A percentile compares a stretch with the other conserved stretches of the same genome.
Evolutionary conservation across 2,888 invertebrate species (phyloP).

Genomic region (Diarsia mendica): DNA sequence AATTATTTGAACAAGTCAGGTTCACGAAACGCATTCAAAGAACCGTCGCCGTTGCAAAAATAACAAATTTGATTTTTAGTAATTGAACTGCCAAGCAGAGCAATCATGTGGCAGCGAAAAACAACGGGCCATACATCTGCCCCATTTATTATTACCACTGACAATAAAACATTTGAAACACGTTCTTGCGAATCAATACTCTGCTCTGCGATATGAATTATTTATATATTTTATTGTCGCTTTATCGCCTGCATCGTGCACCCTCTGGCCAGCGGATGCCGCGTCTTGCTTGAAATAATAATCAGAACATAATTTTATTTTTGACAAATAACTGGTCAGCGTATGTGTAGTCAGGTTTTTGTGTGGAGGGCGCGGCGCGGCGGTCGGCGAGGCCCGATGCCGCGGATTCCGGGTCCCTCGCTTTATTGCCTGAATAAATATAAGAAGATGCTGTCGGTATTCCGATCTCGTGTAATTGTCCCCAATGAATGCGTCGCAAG

Average conservation of each 20-base stretch:
- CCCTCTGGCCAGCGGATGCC: slow-evolving; percentile 67
- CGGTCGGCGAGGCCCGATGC: slow-evolving; percentile 65
- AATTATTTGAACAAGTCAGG: slow-evolving; percentile 17
- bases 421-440: slow-evolving; percentile 77
- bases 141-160: slow-evolving; percentile 86
- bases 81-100: slow-evolving; percentile 82
- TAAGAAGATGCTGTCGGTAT: slow-evolving; percentile 74
- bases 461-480: slow-evolving; percentile 77
- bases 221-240: slow-evolving; percentile 89
- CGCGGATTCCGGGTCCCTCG: slow-evolving; percentile 71
- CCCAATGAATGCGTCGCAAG: slow-evolving; percentile 67
- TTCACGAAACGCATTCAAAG: slow-evolving; percentile 42
- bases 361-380: slow-evolving; percentile 64
- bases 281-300: slow-evolving; percentile 85
- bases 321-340: slow-evolving; percentile 88
- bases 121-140: slow-evolving; percentile 83
- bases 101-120: slow-evolving; percentile 77
- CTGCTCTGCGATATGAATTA: slow-evolving; percentile 85
- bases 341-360: slow-evolving; percentile 79
- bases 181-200: slow-evolving; percentile 89
- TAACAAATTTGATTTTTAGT: slow-evolving; percentile 84
- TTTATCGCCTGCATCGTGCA: slow-evolving; percentile 86
- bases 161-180: slow-evolving; percentile 89
- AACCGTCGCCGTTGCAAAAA: slow-evolving; percentile 66
- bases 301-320: slow-evolving; percentile 88